phyloP scores from a whole-genome alignment of 37 sponge, comb jelly and placozoan genomes.

The Halisarca cf. caerulea region DNA sequence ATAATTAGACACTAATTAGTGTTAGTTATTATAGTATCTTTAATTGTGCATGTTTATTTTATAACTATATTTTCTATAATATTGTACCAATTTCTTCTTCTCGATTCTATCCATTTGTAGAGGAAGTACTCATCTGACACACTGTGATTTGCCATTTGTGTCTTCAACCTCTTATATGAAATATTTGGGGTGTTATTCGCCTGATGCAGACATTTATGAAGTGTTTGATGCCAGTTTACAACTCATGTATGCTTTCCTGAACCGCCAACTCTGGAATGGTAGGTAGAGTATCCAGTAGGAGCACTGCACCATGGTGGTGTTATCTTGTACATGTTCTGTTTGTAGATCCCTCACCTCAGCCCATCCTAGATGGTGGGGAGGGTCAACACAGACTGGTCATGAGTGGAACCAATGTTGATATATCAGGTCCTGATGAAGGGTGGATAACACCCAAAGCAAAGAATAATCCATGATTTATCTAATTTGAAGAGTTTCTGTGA shows the following conservation, averaged over 20 bases:
- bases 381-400: slow-evolving; percentile 50
- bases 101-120: slow-evolving; percentile 5
- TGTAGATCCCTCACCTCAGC: slow-evolving; percentile 8
- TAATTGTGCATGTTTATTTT: too few relatives aligned
- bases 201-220: slow-evolving; percentile 22
- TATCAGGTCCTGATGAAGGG: not conserved
- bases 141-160: slow-evolving; percentile 48
- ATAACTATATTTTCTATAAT: too few relatives aligned
- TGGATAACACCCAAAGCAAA: too few relatives aligned
- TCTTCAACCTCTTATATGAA: not conserved
- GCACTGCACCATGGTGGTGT: too few relatives aligned
- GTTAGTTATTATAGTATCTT: too few relatives aligned
- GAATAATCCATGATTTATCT: too few relatives aligned
- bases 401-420: slow-evolving; percentile 58
- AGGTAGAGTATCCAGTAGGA: not conserved
- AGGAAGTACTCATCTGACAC: slow-evolving; percentile 54
- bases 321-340: not conserved
- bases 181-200: not conserved
- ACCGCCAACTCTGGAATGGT: slow-evolving; percentile 64
- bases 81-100: too few relatives aligned
- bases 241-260: slow-evolving; percentile 61
- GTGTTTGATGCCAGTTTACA: slow-evolving; percentile 41
- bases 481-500: too few relatives aligned
- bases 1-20: too few relatives aligned
- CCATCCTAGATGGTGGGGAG: slow-evolving; percentile 68